Evolutionary conservation across 2,113 vertebrate species (phyloP).

Genomic region (Phylloscopus whistleri): DNA sequence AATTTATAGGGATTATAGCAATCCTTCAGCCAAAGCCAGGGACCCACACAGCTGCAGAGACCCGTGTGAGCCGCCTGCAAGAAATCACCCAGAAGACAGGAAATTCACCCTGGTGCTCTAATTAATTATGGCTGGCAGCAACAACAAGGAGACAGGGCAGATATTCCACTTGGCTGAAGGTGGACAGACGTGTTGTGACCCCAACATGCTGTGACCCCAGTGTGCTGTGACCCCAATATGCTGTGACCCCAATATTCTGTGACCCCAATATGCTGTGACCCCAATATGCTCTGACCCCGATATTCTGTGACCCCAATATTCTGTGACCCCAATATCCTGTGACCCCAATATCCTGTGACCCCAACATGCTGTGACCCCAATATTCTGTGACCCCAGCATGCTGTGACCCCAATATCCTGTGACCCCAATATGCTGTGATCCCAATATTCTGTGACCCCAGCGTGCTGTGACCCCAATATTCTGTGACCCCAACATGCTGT

Average conservation of each 20-base stretch:
- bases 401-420: no score
- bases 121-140: background rate
- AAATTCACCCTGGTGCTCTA: background rate
- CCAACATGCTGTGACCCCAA: background rate
- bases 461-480: accelerated
- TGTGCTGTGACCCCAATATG: no score
- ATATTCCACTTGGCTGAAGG: background rate
- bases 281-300: no score
- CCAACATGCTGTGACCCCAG: no score
- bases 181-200: background rate
- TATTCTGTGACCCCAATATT: no score
- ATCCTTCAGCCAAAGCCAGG: background rate
- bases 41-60: background rate
- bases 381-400: no score
- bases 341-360: background rate
- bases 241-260: no score
- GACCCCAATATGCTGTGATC: background rate
- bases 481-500: no score
- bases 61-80: background rate
- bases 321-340: background rate
- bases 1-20: slow-evolving; percentile 28
- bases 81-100: background rate
- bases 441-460: accelerated
- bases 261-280: accelerated
- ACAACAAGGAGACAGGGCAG: background rate